phyloP scores from a whole-genome alignment of 2,113 vertebrate genomes.

The Diglossa brunneiventris region DNA sequence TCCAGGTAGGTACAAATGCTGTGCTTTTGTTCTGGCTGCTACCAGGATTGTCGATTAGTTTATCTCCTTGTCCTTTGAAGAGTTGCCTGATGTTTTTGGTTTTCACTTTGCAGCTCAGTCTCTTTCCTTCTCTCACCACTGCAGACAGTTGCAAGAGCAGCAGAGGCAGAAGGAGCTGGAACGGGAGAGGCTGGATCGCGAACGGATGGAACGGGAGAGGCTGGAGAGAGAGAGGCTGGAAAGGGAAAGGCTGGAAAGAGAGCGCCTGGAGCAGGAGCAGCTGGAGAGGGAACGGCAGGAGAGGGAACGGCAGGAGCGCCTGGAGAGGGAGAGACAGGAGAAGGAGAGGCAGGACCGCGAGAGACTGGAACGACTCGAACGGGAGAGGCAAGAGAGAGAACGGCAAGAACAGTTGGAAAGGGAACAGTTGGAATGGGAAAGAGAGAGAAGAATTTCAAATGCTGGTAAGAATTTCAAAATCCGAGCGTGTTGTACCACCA shows the following conservation, averaged over 20 bases:
- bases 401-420: slow-evolving; percentile 78
- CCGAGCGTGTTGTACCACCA: neutral
- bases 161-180: slow-evolving; percentile 91
- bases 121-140: neutral
- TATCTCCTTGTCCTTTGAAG: neutral
- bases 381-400: slow-evolving; percentile 74
- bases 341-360: slow-evolving; percentile 75
- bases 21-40: neutral
- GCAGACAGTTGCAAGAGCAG: slow-evolving; percentile 92
- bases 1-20: neutral
- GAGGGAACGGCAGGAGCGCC: slow-evolving; percentile 72
- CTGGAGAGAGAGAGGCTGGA: slow-evolving; percentile 80
- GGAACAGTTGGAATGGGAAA: slow-evolving; percentile 85
- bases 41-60: neutral
- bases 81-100: neutral
- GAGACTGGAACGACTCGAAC: slow-evolving; percentile 67
- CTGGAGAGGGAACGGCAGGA: slow-evolving; percentile 76
- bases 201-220: slow-evolving; percentile 78
- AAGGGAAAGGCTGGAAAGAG: slow-evolving; percentile 79
- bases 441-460: slow-evolving; percentile 86
- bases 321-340: slow-evolving; percentile 77
- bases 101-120: neutral
- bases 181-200: slow-evolving; percentile 77
- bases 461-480: slow-evolving; percentile 81
- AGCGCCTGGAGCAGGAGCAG: slow-evolving; percentile 81